phyloP scores from a whole-genome alignment of 2,888 invertebrate genomes.

The Phortica magna region DNA sequence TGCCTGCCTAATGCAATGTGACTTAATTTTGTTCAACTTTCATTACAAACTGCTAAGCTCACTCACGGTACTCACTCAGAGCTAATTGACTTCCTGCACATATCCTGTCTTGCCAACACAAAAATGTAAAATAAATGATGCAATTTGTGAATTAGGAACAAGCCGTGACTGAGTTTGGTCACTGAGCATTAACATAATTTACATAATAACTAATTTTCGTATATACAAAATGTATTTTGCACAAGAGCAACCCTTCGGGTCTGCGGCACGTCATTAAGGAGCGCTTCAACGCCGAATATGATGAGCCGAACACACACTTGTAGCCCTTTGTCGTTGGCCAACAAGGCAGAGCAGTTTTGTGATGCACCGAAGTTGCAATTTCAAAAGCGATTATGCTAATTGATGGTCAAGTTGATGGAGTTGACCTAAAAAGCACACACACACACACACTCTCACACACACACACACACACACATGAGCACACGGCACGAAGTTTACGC shows the following conservation, averaged over 20 bases:
- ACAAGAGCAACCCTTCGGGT: neutral
- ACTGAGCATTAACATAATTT: conserved; percentile 68
- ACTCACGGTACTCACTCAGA: too few relatives aligned
- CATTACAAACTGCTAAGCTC: too few relatives aligned
- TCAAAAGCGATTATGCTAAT: conserved; percentile 73
- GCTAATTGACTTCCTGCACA: neutral
- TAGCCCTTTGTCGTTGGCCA: neutral
- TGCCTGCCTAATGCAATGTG: too few relatives aligned
- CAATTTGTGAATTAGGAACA: conserved; percentile 71
- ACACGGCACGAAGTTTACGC: conserved; percentile 21
- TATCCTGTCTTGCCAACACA: neutral
- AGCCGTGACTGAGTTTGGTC: conserved; percentile 67
- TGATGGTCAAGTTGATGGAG: conserved; percentile 49
- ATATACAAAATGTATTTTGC: neutral
- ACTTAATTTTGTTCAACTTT: too few relatives aligned
- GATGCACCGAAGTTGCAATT: conserved; percentile 57
- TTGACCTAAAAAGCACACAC: conserved; percentile 42
- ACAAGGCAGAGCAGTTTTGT: neutral
- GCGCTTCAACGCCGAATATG: neutral
- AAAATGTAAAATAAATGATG: conserved; percentile 60
- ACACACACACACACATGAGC: conserved; percentile 20
- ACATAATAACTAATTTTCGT: conserved; percentile 61
- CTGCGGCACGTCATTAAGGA: neutral
- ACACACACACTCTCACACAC: conserved; percentile 4
- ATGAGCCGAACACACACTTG: neutral